phyloP scores from a whole-genome alignment of 2,888 invertebrate genomes.

The Ennomos erosarius region DNA sequence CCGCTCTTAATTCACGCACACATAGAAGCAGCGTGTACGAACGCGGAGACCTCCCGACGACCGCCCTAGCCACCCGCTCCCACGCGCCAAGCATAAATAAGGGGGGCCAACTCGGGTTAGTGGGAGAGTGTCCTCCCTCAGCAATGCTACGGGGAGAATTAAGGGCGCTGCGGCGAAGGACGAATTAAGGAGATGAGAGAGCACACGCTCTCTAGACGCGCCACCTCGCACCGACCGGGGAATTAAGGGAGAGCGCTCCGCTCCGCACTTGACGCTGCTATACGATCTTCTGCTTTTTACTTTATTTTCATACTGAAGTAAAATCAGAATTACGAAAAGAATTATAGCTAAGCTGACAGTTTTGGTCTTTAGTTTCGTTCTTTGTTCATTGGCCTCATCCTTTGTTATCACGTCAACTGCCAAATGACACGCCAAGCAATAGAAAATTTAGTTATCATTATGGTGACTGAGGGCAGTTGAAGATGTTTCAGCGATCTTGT shows the following conservation, averaged over 20 bases:
- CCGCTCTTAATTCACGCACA: constrained; percentile 84
- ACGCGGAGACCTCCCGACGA: constrained; percentile 65
- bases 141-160: constrained; percentile 74
- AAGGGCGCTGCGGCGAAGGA: constrained; percentile 84
- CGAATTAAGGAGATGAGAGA: constrained; percentile 86
- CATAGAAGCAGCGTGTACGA: constrained; percentile 70
- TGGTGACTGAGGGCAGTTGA: too few relatives aligned
- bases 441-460: too few relatives aligned
- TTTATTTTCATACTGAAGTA: constrained; percentile 27
- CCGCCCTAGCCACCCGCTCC: constrained; percentile 52
- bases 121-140: constrained; percentile 76
- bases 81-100: constrained; percentile 79
- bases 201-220: constrained; percentile 83
- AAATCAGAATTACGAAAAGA: constrained; percentile 26
- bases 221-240: constrained; percentile 74
- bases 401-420: background rate
- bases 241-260: constrained; percentile 65
- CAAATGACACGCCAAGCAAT: too few relatives aligned
- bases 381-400: background rate
- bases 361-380: constrained; percentile 10
- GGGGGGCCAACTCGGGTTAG: constrained; percentile 81
- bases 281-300: constrained; percentile 38
- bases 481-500: too few relatives aligned
- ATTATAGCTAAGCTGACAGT: constrained; percentile 13
- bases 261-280: constrained; percentile 37